phyloP scores from a whole-genome alignment of 2,113 vertebrate genomes.

The Nyctibius bracteatus region DNA sequence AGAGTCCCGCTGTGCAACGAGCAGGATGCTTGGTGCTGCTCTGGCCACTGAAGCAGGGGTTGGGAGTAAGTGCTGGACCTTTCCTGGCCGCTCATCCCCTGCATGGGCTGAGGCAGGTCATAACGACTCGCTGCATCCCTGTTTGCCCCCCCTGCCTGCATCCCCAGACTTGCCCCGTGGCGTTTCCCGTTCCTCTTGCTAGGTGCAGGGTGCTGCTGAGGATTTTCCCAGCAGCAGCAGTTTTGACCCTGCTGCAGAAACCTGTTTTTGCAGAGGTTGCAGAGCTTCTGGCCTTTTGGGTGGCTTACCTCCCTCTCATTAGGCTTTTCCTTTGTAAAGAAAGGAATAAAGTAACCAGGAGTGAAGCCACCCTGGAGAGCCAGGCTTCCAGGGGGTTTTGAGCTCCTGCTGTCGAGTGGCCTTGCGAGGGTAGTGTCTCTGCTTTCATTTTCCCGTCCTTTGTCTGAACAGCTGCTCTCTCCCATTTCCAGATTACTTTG shows the following conservation, averaged over 20 bases:
- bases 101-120: not conserved
- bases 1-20: not conserved
- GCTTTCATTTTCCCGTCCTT: not conserved
- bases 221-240: not conserved
- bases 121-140: rapidly evolving
- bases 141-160: not conserved
- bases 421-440: not conserved
- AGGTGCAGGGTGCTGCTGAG: rapidly evolving
- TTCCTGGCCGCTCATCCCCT: not conserved
- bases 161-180: not conserved
- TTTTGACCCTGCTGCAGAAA: not conserved
- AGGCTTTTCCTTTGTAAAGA: not conserved
- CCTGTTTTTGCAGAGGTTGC: not conserved
- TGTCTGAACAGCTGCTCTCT: constrained; percentile 5
- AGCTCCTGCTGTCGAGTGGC: not conserved
- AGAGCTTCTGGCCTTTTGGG: not conserved
- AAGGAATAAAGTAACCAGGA: not conserved
- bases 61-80: not conserved
- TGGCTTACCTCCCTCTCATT: not conserved
- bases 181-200: not conserved
- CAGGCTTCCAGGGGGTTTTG: not conserved
- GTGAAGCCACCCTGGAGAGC: not conserved
- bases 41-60: not conserved
- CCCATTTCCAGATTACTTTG: not conserved
- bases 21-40: not conserved